These are phyloP conservation scores for Syrrhaptes paradoxus DNA, from an alignment of 2,113 vertebrate species.

Conservation along the genomic window DNA sequence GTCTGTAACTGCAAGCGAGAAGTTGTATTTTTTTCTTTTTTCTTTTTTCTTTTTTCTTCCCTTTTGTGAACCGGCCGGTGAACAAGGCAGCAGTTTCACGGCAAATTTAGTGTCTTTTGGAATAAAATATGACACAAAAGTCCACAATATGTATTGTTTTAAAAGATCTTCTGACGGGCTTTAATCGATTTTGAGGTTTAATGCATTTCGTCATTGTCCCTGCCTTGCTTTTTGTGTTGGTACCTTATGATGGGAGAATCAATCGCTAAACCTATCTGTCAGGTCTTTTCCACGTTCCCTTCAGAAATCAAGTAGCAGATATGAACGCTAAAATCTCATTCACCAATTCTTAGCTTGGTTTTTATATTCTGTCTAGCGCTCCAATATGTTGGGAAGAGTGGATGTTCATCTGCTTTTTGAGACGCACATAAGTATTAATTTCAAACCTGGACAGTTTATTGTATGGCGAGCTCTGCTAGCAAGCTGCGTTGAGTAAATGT, in stretches of 20 bases:
- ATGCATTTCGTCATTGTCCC: not conserved
- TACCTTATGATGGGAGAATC: constrained; percentile 37
- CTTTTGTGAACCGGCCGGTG: not conserved
- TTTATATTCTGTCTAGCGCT: not conserved
- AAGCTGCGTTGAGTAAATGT: not conserved
- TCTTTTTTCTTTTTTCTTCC: not conserved
- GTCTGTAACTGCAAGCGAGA: not conserved
- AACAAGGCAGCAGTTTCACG: not conserved
- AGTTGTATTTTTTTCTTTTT: not conserved
- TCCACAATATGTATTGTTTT: not conserved
- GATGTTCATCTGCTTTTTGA: not conserved
- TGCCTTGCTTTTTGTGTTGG: constrained; percentile 12
- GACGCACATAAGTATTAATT: not conserved
- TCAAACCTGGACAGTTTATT: not conserved
- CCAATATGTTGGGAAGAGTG: not conserved
- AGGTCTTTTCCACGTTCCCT: not conserved
- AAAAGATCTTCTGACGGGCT: not conserved
- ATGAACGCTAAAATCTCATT: not conserved
- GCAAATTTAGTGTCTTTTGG: constrained; percentile 7
- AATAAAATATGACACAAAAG: not conserved
- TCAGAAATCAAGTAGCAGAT: constrained; percentile 3
- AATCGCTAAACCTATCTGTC: constrained; percentile 8
- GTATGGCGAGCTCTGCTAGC: not conserved
- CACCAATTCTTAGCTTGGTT: not conserved
- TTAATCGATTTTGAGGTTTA: constrained; percentile 15